phyloP scores from a whole-genome alignment of 2,113 vertebrate genomes.

The Lathamus discolor region DNA sequence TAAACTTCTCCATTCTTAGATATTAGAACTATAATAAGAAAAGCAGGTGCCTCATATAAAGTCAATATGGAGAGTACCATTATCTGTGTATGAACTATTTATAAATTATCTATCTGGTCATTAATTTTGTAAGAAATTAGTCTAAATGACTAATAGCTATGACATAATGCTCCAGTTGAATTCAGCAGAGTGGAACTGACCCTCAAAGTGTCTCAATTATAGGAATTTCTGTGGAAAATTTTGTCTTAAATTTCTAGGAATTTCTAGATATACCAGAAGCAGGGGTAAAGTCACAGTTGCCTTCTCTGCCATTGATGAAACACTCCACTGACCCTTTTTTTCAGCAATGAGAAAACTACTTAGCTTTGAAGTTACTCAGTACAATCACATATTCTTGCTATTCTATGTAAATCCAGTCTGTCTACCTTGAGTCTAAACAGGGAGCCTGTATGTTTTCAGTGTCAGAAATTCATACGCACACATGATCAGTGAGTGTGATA shows the following conservation, averaged over 20 bases:
- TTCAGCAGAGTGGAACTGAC: not conserved
- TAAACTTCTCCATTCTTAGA: not conserved
- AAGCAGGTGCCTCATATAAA: not conserved
- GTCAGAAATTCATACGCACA: not conserved
- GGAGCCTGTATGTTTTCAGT: not conserved
- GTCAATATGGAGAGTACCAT: accelerated
- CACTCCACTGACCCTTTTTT: not conserved
- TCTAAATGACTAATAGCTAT: not conserved
- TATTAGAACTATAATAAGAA: not conserved
- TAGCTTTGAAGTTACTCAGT: not conserved
- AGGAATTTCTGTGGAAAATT: not conserved
- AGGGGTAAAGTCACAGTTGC: not conserved
- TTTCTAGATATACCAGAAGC: not conserved
- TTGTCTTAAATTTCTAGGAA: not conserved
- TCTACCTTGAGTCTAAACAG: not conserved
- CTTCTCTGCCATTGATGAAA: not conserved
- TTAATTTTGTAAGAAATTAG: not conserved
- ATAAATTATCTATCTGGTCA: not conserved
- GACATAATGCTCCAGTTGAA: not conserved
- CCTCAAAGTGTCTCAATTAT: not conserved
- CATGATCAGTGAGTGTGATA: not conserved
- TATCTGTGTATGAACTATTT: not conserved
- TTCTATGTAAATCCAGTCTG: not conserved
- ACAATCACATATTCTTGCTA: not conserved
- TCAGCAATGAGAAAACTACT: not conserved